Percentiles rank a stretch among this genome's conserved stretches.
These are phyloP conservation scores for Sinhomidia bicolor DNA, from an alignment of 2,888 invertebrate genomes.

Conservation along the genomic window DNA sequence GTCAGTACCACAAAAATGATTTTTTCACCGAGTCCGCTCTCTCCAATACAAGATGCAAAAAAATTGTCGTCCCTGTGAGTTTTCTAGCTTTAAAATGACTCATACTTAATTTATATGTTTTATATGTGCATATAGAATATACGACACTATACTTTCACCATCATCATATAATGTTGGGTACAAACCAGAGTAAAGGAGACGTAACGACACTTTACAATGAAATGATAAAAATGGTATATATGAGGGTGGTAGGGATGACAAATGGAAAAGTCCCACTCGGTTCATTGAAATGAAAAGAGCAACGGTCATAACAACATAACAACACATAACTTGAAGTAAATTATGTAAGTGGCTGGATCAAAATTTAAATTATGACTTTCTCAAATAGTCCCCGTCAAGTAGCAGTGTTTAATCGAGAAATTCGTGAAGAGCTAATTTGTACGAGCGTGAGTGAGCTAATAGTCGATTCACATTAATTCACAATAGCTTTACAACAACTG, in stretches of 20 bases:
- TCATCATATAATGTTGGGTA: neutral
- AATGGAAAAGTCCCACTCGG: neutral
- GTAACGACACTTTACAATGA: conserved; percentile 10
- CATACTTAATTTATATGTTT: no score
- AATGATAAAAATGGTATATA: neutral
- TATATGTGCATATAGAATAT: no score
- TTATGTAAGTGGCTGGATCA: conserved; percentile 40
- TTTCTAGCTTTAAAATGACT: conserved; percentile 8
- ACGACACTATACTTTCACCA: no score
- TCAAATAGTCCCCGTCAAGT: conserved; percentile 30
- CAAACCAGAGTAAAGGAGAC: neutral
- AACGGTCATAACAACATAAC: conserved; percentile 37
- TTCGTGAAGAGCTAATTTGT: neutral
- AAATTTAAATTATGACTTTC: conserved; percentile 41
- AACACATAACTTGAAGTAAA: conserved; percentile 20
- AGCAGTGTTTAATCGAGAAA: neutral
- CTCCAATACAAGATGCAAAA: conserved; percentile 1
- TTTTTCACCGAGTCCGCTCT: no score
- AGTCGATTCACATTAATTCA: no score
- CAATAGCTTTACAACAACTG: neutral
- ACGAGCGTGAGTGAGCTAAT: neutral
- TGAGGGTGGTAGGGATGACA: neutral
- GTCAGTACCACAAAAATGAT: no score
- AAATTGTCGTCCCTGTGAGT: neutral
- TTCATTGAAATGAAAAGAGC: conserved; percentile 19